These are phyloP conservation scores for Nannoperca obscura DNA, from an alignment of 2,797 vertebrate genomes.

Conservation along the genomic window DNA sequence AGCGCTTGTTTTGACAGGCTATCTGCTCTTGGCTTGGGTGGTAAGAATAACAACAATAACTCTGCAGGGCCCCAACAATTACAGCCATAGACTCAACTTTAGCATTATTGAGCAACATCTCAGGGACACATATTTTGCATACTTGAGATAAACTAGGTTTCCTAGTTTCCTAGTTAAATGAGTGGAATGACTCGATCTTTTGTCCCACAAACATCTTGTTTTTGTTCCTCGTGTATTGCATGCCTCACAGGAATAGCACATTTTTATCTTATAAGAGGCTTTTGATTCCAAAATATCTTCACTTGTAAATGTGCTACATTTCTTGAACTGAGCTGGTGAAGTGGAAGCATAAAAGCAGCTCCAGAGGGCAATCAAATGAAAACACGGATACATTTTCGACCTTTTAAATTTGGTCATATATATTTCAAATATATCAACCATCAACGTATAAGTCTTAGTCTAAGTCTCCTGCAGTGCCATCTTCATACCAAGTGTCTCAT, in stretches of 20 bases:
- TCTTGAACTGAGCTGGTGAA: too few species aligned
- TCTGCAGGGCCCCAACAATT: conserved; percentile 61
- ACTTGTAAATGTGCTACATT: background rate
- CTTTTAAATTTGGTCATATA: background rate
- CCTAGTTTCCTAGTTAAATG: conserved; percentile 14
- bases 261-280: background rate
- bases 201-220: conserved; percentile 5
- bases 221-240: background rate
- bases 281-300: conserved; percentile 1
- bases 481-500: background rate
- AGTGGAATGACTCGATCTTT: background rate
- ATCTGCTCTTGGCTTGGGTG: conserved; percentile 81
- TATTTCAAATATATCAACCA: background rate
- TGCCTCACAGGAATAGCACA: background rate
- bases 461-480: background rate
- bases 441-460: background rate
- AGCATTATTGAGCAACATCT: conserved; percentile 53
- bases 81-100: conserved; percentile 34
- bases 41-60: conserved; percentile 80
- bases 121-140: conserved; percentile 49
- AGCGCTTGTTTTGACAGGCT: conserved; percentile 82
- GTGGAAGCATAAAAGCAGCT: background rate
- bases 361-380: background rate
- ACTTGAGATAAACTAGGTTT: conserved; percentile 50
- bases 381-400: background rate